phyloP scores from a whole-genome alignment of 2,797 vertebrate genomes.

The Phoxinus dragarum region DNA sequence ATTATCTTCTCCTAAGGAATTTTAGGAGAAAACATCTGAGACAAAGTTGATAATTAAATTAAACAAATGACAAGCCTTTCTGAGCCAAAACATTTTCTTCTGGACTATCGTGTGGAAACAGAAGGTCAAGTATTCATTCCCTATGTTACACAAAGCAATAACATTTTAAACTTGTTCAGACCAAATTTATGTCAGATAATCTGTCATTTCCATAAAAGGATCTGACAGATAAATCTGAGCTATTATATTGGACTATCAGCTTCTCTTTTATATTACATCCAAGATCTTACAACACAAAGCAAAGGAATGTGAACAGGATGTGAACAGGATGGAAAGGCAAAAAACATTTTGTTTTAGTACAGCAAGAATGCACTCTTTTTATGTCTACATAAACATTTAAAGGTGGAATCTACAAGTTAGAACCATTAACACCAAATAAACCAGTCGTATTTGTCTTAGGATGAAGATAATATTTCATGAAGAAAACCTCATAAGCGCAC shows the following conservation, averaged over 20 bases:
- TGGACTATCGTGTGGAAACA: not conserved
- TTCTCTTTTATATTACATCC: slow-evolving; percentile 1
- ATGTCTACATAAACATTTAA: slow-evolving; percentile 5
- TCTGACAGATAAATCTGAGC: slow-evolving; percentile 7
- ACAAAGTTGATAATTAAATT: not conserved
- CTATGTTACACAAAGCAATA: not conserved
- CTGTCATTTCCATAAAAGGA: slow-evolving; percentile 18
- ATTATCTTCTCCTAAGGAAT: not conserved
- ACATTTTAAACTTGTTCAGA: slow-evolving; percentile 13
- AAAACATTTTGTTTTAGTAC: not conserved
- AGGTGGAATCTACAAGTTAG: not conserved
- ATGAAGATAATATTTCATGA: slow-evolving; percentile 19
- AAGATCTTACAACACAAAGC: not conserved
- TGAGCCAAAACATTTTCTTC: not conserved
- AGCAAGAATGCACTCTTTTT: not conserved
- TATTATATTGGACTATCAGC: not conserved
- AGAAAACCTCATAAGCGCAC: not conserved
- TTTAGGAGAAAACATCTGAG: not conserved
- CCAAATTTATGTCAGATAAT: slow-evolving; percentile 37
- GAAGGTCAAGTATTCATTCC: slow-evolving; percentile 1
- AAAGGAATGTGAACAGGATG: slow-evolving; percentile 10
- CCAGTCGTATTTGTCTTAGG: not conserved
- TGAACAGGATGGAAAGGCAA: not conserved
- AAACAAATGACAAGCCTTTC: not conserved
- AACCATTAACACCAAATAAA: slow-evolving; percentile 20